Percentiles rank a stretch among this genome's conserved stretches.
Evolutionary conservation across 2,113 vertebrate genomes (phyloP).

Genomic region (Syngnathus typhle): DNA sequence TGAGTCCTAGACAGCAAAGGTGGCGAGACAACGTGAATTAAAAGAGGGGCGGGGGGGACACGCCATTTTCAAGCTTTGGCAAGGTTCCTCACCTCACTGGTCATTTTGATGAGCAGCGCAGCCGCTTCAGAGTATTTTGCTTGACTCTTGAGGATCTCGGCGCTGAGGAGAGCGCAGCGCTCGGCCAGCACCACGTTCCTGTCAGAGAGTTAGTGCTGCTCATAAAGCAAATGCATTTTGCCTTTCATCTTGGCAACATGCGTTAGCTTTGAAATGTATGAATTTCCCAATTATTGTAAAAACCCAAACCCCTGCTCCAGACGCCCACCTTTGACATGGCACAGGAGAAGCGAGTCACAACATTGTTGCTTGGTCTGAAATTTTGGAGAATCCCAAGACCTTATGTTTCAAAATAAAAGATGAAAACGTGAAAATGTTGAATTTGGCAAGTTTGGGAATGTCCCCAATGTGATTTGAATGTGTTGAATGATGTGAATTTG

Average conservation of each 20-base stretch:
- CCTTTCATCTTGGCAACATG: no score
- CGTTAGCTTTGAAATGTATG: no score
- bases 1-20: slow-evolving; percentile 76
- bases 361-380: background rate
- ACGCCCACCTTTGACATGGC: slow-evolving; percentile 73
- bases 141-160: slow-evolving; percentile 96
- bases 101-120: slow-evolving; percentile 93
- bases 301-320: slow-evolving; percentile 63
- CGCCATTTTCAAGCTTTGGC: background rate
- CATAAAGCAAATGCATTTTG: no score
- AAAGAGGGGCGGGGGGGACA: no score
- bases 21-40: no score
- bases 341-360: slow-evolving; percentile 17
- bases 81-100: slow-evolving; percentile 82
- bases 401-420: no score
- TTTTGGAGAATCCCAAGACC: background rate
- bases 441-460: no score
- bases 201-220: background rate
- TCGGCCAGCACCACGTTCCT: slow-evolving; percentile 95
- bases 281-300: no score
- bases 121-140: slow-evolving; percentile 93
- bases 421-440: no score
- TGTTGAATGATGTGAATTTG: no score
- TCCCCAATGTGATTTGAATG: no score
- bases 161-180: slow-evolving; percentile 90